Conservation (phyloP, 2,113 vertebrate species). For the Mola mola region DNA sequence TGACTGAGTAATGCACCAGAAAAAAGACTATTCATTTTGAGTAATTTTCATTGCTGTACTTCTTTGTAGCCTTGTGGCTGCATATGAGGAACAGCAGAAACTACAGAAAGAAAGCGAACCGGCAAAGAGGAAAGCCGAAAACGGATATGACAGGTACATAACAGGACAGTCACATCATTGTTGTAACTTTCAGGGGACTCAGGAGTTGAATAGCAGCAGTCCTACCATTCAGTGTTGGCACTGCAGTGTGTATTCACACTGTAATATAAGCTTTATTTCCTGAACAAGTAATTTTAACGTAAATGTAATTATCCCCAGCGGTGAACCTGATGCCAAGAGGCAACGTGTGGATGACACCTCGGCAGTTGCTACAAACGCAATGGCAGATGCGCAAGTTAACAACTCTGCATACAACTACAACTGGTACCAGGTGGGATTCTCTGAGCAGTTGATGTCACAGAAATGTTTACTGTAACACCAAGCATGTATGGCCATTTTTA, state of each 20-base stretch:
- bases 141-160: conserved; percentile 84
- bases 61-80: conserved; percentile 85
- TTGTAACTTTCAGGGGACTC: too few relatives aligned
- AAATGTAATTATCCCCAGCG: conserved; percentile 49
- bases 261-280: too few relatives aligned
- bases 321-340: conserved; percentile 92
- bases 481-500: background rate
- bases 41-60: background rate
- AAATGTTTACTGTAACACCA: too few relatives aligned
- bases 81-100: conserved; percentile 92
- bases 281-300: conserved; percentile 3
- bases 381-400: conserved; percentile 87
- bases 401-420: conserved; percentile 95
- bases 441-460: background rate
- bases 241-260: background rate
- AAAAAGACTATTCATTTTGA: background rate
- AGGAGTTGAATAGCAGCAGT: background rate
- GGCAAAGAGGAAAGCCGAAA: conserved; percentile 92
- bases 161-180: background rate
- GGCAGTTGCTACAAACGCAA: conserved; percentile 76
- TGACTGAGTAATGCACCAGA: background rate
- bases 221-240: background rate
- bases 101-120: conserved; percentile 92
- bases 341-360: conserved; percentile 87
- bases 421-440: conserved; percentile 92